Conservation (phyloP, 2,888 invertebrate species). For the Xylota sylvarum region DNA sequence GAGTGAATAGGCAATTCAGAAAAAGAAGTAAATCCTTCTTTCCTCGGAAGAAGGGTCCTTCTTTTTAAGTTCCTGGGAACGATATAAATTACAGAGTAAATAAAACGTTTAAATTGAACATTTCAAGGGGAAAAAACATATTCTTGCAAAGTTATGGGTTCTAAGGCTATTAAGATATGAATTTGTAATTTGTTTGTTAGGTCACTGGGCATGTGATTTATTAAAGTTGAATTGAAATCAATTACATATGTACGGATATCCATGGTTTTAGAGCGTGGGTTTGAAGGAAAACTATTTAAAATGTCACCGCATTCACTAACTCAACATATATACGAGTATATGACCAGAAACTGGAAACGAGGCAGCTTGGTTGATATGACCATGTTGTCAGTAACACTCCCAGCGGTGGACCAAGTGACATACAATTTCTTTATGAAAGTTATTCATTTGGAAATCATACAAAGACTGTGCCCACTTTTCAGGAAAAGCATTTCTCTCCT, state of each 20-base stretch:
- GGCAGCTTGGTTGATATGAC: not conserved
- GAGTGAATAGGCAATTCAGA: slow-evolving; percentile 54
- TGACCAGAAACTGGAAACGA: too few species aligned
- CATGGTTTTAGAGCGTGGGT: not conserved
- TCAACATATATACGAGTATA: too few species aligned
- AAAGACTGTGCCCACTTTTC: too few species aligned
- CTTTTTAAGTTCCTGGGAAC: slow-evolving; percentile 3
- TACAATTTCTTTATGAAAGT: not conserved
- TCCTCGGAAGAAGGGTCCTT: not conserved
- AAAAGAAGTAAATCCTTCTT: slow-evolving; percentile 26
- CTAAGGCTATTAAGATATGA: slow-evolving; percentile 11
- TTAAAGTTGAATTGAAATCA: not conserved
- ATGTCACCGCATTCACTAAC: too few species aligned
- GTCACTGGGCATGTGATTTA: not conserved
- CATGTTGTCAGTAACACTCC: not conserved
- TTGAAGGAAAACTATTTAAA: too few species aligned
- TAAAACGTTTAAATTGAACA: slow-evolving; percentile 6
- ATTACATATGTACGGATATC: not conserved
- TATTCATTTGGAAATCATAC: not conserved
- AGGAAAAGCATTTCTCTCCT: too few species aligned
- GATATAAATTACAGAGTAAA: slow-evolving; percentile 19
- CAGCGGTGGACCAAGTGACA: not conserved
- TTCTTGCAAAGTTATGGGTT: not conserved
- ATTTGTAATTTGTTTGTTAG: slow-evolving; percentile 13
- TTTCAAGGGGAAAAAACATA: not conserved